Evolutionary conservation across 2,888 invertebrate genomes (phyloP), one percentile per base, ranked within the genome.

Genomic region (Digitonthophagus gazella): DNA sequence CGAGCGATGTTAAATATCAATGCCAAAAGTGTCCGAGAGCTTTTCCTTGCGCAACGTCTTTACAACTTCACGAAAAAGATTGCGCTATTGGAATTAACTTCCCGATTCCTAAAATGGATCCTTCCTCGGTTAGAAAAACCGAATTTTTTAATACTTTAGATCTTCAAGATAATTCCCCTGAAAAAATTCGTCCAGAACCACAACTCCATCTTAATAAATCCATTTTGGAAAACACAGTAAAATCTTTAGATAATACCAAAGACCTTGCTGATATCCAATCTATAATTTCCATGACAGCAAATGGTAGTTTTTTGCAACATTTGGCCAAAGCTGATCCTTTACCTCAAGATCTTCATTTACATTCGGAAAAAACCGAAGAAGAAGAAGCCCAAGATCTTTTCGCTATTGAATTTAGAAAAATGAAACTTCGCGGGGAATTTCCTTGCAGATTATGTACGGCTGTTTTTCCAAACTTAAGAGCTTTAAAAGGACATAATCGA

Each of bases 371-470:
- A 68, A 72, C 72, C 8, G 74, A 73, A 64, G 89, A 89, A 74
- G 90, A 93, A 78, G 94, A 94, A 80, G 89, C 90, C 0, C 94
- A 95, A 80, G 94, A 95, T 78, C 88, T 90, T 54, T 93, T 93
- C 76, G 92, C 93, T 0, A 90, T 92, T 0, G 93, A 93, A 76
- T 93, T 95, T 75, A 86, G 94, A n/a, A 89, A 91, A 74, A 95
- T 95, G 95, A 95, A 95, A 78, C 80, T 93, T 63, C 90, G 93
- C 54, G 95, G 95, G 0, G 94, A 95, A 78, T 96, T 95, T 78
- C 94, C 95, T 0, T 97, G 97, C 80, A 88, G 95, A 71, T 85
- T 96, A n/a, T 97, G 97, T 81, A 87, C 90, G 0, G 91, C 92
- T 0, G 90, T 94, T 20, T 96, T 96, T 79, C 94, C 95, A 0